phyloP scores from a whole-genome alignment of 2,113 vertebrate genomes.

The Formicarius rufipectus region DNA sequence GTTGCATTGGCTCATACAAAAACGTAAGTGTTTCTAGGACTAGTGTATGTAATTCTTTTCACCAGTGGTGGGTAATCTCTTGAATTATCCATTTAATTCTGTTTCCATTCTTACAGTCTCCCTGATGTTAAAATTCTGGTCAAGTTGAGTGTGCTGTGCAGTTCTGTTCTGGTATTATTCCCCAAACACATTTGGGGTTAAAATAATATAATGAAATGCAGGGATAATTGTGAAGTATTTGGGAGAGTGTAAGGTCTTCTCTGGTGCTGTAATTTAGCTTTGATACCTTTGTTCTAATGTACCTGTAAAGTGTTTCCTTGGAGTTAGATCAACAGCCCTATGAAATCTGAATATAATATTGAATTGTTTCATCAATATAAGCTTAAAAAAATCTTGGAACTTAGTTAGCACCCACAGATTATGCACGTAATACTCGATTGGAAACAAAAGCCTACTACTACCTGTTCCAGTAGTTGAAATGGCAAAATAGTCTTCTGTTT shows the following conservation, averaged over 20 bases:
- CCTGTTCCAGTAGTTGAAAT: background rate
- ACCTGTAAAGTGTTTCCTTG: background rate
- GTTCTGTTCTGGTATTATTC: background rate
- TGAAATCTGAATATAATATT: background rate
- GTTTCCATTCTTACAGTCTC: background rate
- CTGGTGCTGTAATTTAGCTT: background rate
- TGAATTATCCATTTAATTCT: background rate
- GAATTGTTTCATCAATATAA: background rate
- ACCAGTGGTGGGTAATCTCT: background rate
- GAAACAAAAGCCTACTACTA: background rate
- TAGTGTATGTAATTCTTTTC: background rate
- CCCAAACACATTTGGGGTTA: background rate
- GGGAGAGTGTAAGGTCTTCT: background rate
- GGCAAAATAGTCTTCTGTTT: background rate
- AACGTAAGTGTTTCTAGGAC: constrained; percentile 78
- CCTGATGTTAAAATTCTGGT: background rate
- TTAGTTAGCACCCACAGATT: background rate
- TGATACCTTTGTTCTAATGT: background rate
- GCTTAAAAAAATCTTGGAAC: background rate
- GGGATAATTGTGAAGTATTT: background rate
- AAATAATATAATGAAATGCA: background rate
- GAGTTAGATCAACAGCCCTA: background rate
- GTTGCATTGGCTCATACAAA: constrained; percentile 80
- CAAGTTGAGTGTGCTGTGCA: background rate
- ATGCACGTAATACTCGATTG: background rate